Percentiles rank a stretch among this genome's conserved stretches.
These are phyloP conservation scores for Ennomos erosarius DNA, from an alignment of 2,888 invertebrate genomes.

Conservation along the genomic window DNA sequence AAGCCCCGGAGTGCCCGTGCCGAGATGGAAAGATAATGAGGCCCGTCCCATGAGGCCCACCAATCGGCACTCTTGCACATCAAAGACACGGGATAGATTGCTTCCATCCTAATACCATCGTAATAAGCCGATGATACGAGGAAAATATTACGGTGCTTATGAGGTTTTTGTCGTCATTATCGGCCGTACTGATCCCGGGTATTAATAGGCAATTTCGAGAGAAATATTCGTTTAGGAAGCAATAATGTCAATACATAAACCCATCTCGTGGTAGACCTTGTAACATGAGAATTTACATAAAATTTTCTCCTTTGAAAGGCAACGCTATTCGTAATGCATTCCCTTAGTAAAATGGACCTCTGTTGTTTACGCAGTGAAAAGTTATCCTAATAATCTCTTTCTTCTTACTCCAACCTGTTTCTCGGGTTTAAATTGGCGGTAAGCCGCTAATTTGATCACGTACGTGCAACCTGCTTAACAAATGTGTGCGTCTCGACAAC, in stretches of 20 bases:
- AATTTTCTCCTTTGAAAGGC: no score
- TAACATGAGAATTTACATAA: no score
- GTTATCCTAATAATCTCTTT: conserved; percentile 3
- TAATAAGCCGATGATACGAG: conserved; percentile 33
- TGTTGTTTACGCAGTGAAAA: neutral
- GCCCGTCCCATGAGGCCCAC: conserved; percentile 23
- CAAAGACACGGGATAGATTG: conserved; percentile 32
- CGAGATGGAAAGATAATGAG: conserved; percentile 37
- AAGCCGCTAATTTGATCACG: conserved; percentile 37
- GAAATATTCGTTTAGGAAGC: conserved; percentile 30
- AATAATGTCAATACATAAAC: conserved; percentile 19
- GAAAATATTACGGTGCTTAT: conserved; percentile 31
- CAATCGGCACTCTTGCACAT: conserved; percentile 19
- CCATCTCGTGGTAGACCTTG: conserved; percentile 1
- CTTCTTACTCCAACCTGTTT: conserved; percentile 14
- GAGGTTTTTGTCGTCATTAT: conserved; percentile 36
- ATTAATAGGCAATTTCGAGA: conserved; percentile 34
- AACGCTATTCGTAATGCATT: no score
- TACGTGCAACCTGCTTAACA: conserved; percentile 30
- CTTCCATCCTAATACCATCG: conserved; percentile 30
- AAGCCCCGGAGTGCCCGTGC: conserved; percentile 12
- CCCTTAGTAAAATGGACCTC: no score
- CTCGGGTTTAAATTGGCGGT: conserved; percentile 30
- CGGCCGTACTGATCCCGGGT: conserved; percentile 27
- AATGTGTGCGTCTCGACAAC: conserved; percentile 37